Base-by-base conservation (phyloP, 2,797 vertebrate species). In the Gouania willdenowi region DNA sequence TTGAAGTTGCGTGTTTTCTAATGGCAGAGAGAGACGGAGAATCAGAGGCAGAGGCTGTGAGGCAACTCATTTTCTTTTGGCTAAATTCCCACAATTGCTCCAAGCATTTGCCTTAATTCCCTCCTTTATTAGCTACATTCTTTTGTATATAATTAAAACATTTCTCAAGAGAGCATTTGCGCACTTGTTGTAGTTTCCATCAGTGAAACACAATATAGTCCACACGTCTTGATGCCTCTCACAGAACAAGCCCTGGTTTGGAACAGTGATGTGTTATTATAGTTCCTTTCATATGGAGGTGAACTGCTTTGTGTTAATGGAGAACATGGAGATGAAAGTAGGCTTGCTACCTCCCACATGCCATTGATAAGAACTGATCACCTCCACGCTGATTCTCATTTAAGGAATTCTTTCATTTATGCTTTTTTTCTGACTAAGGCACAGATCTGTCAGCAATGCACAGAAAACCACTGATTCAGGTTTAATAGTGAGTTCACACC, bases 1-100 rank as follows among this genome's bases (percentile, higher is more conserved):
- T 97, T 97, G 93, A 97, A 98, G 92, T 98, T 95, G 92, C 90
- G 87, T 91, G 92, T 90, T 89, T 87, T 93, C 93, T 93, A 88
- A 88, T 81, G 85, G 79, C 14, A 51, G 74, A 46, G 62, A 60
- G 75, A 62, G 54, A 66, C 80, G 27, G 29, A 40, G 41, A 34
- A 34, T 20, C 38, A 23, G 22, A 41, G 15, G 24, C 50, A 36
- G 20, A 43, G 47, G 45, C 16, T 61, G 64, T 76, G 80, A 85
- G 86, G 88, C 88, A 87, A 91, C 89, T 90, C 85, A 87, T 92
- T 93, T 90, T 88, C 91, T 97, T 92, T 92, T 93, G 90, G 93
- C 85, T 71, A 91, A 91, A 93, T 94, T 93, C 91, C 91, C 88
- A 71, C 88, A 90, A 92, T 92, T 79, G 78, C 91, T 91, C 84